Base-by-base conservation (phyloP, 1,140 invertebrate genomes). In the Drosophila pachea region DNA sequence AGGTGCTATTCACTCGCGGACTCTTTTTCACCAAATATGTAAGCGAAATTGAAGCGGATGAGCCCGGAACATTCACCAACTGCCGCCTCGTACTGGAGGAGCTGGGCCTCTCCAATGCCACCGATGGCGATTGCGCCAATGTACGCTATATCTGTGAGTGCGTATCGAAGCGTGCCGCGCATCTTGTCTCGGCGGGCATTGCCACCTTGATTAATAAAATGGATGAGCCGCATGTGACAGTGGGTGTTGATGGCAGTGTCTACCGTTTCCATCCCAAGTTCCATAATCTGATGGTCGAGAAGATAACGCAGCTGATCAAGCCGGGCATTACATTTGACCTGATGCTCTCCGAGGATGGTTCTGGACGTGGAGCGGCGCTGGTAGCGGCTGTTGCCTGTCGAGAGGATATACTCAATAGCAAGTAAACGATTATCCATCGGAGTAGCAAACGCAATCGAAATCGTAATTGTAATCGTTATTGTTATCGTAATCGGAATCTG, bases 191-290 rank as follows among this genome's bases (percentile, higher is more conserved):
- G 8, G 96, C 97, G 53, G 98, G 96, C 74, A 94, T 95, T 48
- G 94, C 95, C 2, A 92, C 93, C 4, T 90, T 97, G 12, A 92
- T 97, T 53, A 94, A 96, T 86, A 95, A 96, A 91, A 99, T 99
- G 93, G 92, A 93, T 32, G 94, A 97, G 78, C 93, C 95, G 5
- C 93, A 94, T 69, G 96, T 99, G 6, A 99, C 98, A 0, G 96
- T 99, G 7, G 98, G 97, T 45, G 96, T 99, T 67, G 99, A 99
- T 90, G 99, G 99, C 49, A 99, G 98, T 36, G 96, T 99, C 0
- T 99, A 99, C 90, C 94, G 98, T 82, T 99, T 97, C 92, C 99
- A 99, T 91, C 98, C 98, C 14, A 95, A 98, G 90, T 99, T 99
- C 92, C 97, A 98, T 89, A 93, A 97, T 90, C 92, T 99, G 65